Percentiles rank a stretch among this genome's conserved stretches.
These are phyloP conservation scores for Cosmia pyralina DNA, from an alignment of 2,888 invertebrate genomes.

Conservation along the genomic window DNA sequence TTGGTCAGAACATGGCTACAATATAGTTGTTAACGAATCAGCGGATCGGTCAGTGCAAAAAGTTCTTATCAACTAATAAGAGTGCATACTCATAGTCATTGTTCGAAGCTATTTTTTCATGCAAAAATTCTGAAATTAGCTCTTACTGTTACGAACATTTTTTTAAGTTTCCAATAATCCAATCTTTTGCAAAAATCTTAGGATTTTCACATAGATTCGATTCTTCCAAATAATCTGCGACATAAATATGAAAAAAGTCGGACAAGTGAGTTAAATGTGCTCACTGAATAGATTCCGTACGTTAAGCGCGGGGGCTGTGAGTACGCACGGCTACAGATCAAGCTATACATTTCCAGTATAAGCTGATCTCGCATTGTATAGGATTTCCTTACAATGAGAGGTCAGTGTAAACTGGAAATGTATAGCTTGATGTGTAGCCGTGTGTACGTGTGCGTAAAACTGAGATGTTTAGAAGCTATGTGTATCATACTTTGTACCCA, in stretches of 20 bases:
- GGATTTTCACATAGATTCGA: neutral
- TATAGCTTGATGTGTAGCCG: too few species aligned
- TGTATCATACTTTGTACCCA: conserved; percentile 1
- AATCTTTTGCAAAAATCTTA: neutral
- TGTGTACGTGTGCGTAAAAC: conserved; percentile 22
- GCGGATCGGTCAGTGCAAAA: neutral
- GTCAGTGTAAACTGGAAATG: too few species aligned
- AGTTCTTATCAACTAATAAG: neutral
- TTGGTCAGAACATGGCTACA: neutral
- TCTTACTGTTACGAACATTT: neutral
- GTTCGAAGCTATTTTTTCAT: neutral
- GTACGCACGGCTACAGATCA: too few species aligned
- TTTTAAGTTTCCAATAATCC: neutral
- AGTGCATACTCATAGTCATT: neutral
- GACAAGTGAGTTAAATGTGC: conserved; percentile 62
- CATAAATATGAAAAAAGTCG: conserved; percentile 55
- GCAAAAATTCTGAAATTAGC: neutral
- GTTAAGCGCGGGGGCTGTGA: conserved; percentile 16
- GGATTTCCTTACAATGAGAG: too few species aligned
- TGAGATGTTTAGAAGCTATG: conserved; percentile 4
- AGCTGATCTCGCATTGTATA: too few species aligned
- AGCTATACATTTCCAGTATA: too few species aligned
- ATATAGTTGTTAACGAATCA: neutral
- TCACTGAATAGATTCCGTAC: conserved; percentile 58
- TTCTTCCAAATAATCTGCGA: neutral